phyloP scores from a whole-genome alignment of 2,113 vertebrate species.

The Amia ocellicauda region DNA sequence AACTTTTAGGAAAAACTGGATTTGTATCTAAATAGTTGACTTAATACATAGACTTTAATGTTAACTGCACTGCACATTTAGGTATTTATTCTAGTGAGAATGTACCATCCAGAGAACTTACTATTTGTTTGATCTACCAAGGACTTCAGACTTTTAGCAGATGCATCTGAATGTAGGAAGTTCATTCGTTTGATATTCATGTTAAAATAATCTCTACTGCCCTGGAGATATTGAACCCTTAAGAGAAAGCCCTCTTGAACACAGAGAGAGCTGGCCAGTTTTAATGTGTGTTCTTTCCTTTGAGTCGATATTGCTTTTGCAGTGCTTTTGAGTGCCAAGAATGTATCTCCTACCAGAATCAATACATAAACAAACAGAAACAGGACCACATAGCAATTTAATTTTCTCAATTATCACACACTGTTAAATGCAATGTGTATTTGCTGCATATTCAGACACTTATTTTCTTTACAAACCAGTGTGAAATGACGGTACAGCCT shows the following conservation, averaged over 20 bases:
- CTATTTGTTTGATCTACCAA: constrained; percentile 75
- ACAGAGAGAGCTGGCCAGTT: constrained; percentile 72
- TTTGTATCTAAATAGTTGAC: no score
- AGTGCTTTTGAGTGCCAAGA: constrained; percentile 48
- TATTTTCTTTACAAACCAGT: no score
- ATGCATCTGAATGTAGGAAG: constrained; percentile 66
- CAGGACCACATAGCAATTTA: neutral
- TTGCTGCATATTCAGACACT: no score
- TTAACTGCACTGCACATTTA: no score
- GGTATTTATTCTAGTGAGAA: no score
- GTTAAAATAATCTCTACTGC: constrained; percentile 64
- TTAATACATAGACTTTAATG: no score
- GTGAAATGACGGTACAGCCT: no score
- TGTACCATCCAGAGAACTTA: no score
- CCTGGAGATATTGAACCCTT: constrained; percentile 71
- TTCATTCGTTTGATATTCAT: constrained; percentile 64
- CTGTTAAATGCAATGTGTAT: no score
- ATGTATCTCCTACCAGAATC: constrained; percentile 44
- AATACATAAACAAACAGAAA: constrained; percentile 34
- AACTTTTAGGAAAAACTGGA: no score
- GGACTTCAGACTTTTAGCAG: constrained; percentile 63
- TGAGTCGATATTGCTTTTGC: constrained; percentile 47
- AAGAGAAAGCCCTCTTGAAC: constrained; percentile 67
- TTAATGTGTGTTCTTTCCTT: constrained; percentile 64
- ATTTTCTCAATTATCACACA: no score